Base-by-base conservation (phyloP, 2,113 vertebrate genomes). In the Hemiprocne comata region DNA sequence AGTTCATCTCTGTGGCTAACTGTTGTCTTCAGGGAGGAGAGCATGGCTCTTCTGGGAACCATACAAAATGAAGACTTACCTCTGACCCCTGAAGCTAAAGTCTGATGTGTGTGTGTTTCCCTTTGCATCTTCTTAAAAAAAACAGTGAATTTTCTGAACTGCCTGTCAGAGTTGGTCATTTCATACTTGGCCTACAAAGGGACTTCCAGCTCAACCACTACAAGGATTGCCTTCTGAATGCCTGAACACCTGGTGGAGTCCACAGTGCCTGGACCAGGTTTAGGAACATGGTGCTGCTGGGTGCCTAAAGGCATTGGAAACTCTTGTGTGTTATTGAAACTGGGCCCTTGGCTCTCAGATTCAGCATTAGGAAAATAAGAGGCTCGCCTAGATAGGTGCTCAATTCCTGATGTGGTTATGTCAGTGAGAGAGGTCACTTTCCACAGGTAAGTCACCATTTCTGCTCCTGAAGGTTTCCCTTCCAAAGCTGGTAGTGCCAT, bases 131-230 rank as follows among this genome's bases (percentile, higher is more conserved):
- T 73, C 34, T 62, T 55, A 18, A 60, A 57, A 85, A 88, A 31
- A 29, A 53, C 46, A 25, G 26, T 25, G 26, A 71, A 57, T 7
- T 62, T 0, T 0, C 69, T n/a, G n/a, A n/a, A n/a, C n/a, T n/a
- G n/a, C n/a, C n/a, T n/a, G n/a, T n/a, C n/a, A 60, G 55, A 71
- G 38, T 29, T 82, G 31, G 4, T 72, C 1, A 0, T 50, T 79
- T 60, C 21, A 6, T 40, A 58, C 36, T 79, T 3, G 3, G 8
- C 24, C 67, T 76, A 15, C 66, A 66, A 85, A 66, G 51, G 44
- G 12, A 50, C n/a, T 86, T 86, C 31, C 58, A 91, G 5, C 60
- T 84, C 29, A 46, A 25, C 28, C 23, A 4, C 38, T 55, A 11
- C 18, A 31, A 51, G 23, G 29, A 69, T 69, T 25, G 13, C 10